Evolutionary conservation across 2,888 invertebrate species (phyloP).

Genomic region (Ypsolopha scabrella): DNA sequence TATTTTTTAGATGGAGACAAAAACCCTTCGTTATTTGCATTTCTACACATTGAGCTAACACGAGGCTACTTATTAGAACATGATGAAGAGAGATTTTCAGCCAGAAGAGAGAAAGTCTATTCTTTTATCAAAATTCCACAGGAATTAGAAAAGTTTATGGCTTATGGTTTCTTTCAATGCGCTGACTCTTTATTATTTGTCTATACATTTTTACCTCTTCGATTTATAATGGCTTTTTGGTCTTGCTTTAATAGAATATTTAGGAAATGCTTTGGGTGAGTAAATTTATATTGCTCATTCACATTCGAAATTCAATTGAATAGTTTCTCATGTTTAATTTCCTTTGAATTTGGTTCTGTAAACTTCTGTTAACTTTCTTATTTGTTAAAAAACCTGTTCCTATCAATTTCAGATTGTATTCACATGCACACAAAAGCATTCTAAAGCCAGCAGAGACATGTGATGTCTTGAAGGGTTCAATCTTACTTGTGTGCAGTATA

Average conservation of each 20-base stretch:
- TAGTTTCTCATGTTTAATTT: too few relatives aligned
- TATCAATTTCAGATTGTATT: constrained; percentile 36
- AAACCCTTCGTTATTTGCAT: constrained; percentile 70
- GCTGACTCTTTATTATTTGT: constrained; percentile 97
- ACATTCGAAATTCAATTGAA: too few relatives aligned
- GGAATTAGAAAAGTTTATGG: constrained; percentile 93
- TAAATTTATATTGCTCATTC: constrained; percentile 1
- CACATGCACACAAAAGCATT: constrained; percentile 61
- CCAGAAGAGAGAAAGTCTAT: constrained; percentile 94
- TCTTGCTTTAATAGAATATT: constrained; percentile 81
- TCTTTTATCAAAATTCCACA: constrained; percentile 96
- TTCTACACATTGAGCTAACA: constrained; percentile 88
- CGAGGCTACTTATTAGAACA: constrained; percentile 94
- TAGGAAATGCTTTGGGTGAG: constrained; percentile 79
- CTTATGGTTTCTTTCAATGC: constrained; percentile 95
- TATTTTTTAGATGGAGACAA: constrained; percentile 40
- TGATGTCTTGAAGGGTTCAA: constrained; percentile 94
- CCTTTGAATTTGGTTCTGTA: too few relatives aligned
- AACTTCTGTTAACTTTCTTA: too few relatives aligned
- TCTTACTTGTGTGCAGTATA: constrained; percentile 84
- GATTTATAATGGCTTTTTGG: constrained; percentile 90
- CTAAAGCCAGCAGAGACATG: constrained; percentile 93
- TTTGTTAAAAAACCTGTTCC: neutral
- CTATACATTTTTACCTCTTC: constrained; percentile 95
- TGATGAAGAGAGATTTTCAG: constrained; percentile 94